phyloP scores from a whole-genome alignment of 2,797 vertebrate genomes.

The Okamejei kenojei region DNA sequence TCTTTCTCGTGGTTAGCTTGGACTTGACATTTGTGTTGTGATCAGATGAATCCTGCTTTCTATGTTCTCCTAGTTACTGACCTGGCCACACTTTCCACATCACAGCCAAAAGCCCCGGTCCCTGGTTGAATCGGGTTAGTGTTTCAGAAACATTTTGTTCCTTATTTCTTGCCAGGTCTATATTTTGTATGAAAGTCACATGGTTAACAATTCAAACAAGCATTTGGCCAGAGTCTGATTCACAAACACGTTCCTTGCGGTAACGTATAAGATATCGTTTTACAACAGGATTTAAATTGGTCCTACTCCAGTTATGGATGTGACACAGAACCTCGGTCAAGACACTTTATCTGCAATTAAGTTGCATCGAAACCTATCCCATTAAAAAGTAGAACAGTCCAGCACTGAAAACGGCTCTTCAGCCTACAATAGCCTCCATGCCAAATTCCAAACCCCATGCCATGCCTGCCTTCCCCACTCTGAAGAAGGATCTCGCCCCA shows the following conservation, averaged over 20 bases:
- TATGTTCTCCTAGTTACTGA: not conserved
- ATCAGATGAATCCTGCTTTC: not conserved
- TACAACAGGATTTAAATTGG: not conserved
- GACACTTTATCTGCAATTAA: not conserved
- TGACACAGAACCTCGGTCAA: not conserved
- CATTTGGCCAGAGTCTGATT: not conserved
- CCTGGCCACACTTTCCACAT: not conserved
- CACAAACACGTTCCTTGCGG: constrained; percentile 4
- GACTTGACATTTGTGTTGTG: not conserved
- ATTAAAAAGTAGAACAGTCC: not conserved
- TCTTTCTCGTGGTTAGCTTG: too few species aligned
- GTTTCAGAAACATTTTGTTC: constrained; percentile 32
- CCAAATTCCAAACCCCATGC: too few species aligned
- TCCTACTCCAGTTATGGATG: not conserved
- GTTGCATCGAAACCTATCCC: not conserved
- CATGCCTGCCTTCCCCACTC: too few species aligned
- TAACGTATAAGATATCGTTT: not conserved
- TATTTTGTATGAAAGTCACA: not conserved
- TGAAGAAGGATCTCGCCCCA: too few species aligned
- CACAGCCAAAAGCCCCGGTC: not conserved
- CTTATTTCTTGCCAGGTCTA: not conserved
- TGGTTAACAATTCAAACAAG: constrained; percentile 17
- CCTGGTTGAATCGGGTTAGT: not conserved
- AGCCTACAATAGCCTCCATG: too few species aligned
- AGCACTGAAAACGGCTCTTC: too few species aligned